Evolutionary conservation across 1,140 invertebrate species (phyloP).

Genomic region (Orius insidiosus): DNA sequence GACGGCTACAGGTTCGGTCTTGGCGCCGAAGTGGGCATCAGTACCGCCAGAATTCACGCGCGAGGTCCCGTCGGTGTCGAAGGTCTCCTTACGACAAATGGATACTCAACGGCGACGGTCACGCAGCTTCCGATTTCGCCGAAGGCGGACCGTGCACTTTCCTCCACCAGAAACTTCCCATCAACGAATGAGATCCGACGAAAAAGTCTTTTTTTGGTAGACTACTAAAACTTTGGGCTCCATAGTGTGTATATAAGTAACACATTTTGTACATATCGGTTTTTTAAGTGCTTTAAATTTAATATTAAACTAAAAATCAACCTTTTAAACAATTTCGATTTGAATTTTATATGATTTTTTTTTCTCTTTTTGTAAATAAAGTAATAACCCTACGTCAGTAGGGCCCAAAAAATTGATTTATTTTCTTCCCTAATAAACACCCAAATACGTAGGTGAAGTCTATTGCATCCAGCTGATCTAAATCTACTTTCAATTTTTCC

Average conservation of each 20-base stretch:
- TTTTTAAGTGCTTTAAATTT: no score
- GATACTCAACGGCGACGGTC: slow-evolving; percentile 69
- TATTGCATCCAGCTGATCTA: no score
- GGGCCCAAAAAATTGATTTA: no score
- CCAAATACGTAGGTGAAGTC: background rate
- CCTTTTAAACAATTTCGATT: no score
- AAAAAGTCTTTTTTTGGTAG: background rate
- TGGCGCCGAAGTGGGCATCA: slow-evolving; percentile 83
- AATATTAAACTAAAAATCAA: no score
- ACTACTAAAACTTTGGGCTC: background rate
- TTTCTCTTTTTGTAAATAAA: no score
- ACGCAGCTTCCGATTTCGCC: slow-evolving; percentile 61
- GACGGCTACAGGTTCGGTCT: slow-evolving; percentile 96
- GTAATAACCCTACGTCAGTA: no score
- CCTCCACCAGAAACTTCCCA: slow-evolving; percentile 49
- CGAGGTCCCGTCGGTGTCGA: slow-evolving; percentile 94
- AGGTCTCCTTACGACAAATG: slow-evolving; percentile 97
- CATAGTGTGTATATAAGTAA: no score
- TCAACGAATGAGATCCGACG: slow-evolving; percentile 15
- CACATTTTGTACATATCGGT: no score
- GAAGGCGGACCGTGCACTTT: slow-evolving; percentile 46
- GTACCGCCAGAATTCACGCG: slow-evolving; percentile 90
- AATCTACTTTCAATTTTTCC: no score
- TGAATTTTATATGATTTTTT: no score
- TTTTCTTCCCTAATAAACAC: background rate